phyloP scores from a whole-genome alignment of 2,888 invertebrate genomes.

The Monopis laevigella region DNA sequence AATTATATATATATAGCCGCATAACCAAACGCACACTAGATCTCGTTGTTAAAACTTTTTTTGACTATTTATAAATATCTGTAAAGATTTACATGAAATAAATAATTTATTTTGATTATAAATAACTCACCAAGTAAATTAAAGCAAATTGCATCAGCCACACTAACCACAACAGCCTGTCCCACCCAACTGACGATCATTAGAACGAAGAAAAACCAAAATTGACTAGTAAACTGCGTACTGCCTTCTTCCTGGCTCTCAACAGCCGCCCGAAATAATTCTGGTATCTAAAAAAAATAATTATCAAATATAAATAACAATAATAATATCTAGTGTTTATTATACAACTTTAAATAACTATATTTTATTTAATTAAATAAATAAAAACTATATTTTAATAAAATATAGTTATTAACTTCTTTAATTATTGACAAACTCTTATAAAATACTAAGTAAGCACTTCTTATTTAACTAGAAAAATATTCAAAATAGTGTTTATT shows the following conservation, averaged over 20 bases:
- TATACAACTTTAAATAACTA: too few species aligned
- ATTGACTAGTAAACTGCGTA: conserved; percentile 65
- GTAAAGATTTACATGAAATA: background rate
- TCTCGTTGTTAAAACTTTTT: too few species aligned
- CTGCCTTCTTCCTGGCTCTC: conserved; percentile 38
- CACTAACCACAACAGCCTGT: conserved; percentile 86
- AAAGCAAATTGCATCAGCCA: conserved; percentile 91
- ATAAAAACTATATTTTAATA: too few species aligned
- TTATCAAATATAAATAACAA: too few species aligned
- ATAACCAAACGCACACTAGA: background rate
- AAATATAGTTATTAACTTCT: too few species aligned
- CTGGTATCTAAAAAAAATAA: background rate
- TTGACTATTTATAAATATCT: background rate
- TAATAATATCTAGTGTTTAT: too few species aligned
- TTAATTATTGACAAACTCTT: too few species aligned
- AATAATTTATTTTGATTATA: background rate
- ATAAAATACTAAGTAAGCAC: too few species aligned
- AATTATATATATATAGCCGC: background rate
- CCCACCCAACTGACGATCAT: conserved; percentile 84
- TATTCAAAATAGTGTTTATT: too few species aligned
- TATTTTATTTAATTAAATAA: too few species aligned
- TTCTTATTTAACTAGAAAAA: too few species aligned
- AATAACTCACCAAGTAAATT: conserved; percentile 73
- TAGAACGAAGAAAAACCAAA: conserved; percentile 81
- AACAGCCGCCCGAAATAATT: conserved; percentile 43